These are phyloP conservation scores for Bolinopsis microptera DNA, from an alignment of 37 sponge, comb jelly and placozoan genomes.

Conservation along the genomic window DNA sequence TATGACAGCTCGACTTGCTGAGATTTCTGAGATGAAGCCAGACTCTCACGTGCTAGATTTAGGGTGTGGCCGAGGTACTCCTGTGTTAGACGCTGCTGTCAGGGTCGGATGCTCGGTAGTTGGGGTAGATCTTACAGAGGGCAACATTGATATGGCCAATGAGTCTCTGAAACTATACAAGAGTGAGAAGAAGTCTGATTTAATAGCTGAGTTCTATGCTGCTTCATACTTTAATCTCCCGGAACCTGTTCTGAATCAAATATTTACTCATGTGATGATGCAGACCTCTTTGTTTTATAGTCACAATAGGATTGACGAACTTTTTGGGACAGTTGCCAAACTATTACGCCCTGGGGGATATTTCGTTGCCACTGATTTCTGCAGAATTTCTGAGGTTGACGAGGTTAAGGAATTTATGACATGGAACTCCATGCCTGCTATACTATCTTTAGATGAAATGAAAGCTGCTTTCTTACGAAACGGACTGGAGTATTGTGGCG, in stretches of 20 bases:
- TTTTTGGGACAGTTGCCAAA: neutral
- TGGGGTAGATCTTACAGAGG: conserved; percentile 43
- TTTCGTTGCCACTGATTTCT: conserved; percentile 43
- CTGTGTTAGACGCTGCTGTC: conserved; percentile 9
- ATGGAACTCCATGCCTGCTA: neutral
- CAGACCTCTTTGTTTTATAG: conserved; percentile 47
- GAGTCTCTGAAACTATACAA: neutral
- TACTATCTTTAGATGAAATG: conserved; percentile 8
- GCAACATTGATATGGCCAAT: conserved; percentile 22
- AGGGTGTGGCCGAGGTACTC: conserved; percentile 29
- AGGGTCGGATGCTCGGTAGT: neutral
- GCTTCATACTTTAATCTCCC: conserved; percentile 30
- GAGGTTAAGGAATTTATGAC: conserved; percentile 8
- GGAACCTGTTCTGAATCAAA: neutral
- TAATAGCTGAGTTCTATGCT: conserved; percentile 1
- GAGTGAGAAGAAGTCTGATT: neutral
- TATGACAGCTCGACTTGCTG: conserved; percentile 27
- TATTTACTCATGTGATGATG: conserved; percentile 53
- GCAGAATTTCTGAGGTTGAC: neutral
- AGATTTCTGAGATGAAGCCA: neutral
- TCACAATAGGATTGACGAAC: conserved; percentile 12
- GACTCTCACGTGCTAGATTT: conserved; percentile 51
- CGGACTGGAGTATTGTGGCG: conserved; percentile 27
- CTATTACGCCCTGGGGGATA: neutral
- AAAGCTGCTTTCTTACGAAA: neutral